Evolutionary conservation across 2,888 invertebrate genomes (phyloP).

Genomic region (Cerastis rubricosa): DNA sequence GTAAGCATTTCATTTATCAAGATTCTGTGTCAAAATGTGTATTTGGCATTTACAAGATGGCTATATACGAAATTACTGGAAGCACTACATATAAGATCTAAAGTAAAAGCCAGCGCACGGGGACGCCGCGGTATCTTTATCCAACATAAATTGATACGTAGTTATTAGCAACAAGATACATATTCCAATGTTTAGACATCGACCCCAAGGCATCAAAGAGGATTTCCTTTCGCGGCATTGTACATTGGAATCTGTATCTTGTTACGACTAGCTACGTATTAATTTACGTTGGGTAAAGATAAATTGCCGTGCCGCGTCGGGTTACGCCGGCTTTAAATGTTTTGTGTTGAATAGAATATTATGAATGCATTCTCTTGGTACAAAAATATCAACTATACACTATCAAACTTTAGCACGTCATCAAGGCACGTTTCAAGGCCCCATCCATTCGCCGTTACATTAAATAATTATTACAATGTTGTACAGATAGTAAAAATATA

Average conservation of each 20-base stretch:
- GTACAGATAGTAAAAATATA: constrained; percentile 48
- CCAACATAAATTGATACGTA: not conserved
- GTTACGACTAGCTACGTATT: not conserved
- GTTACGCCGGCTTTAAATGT: constrained; percentile 32
- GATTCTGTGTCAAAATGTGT: constrained; percentile 67
- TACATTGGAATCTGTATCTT: not conserved
- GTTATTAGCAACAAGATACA: not conserved
- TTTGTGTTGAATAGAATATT: constrained; percentile 60
- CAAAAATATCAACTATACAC: constrained; percentile 70
- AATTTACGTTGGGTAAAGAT: not conserved
- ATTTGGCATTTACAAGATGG: constrained; percentile 79
- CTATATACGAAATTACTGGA: constrained; percentile 76
- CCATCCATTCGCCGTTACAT: constrained; percentile 36
- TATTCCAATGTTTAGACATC: not conserved
- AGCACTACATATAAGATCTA: constrained; percentile 78
- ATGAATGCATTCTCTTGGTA: constrained; percentile 69
- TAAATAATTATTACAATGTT: constrained; percentile 50
- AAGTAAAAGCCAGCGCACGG: constrained; percentile 23
- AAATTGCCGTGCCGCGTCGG: not conserved
- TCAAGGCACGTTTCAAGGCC: constrained; percentile 67
- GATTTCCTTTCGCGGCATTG: not conserved
- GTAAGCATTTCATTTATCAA: constrained; percentile 67
- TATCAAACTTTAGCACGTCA: constrained; percentile 46
- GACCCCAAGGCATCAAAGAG: not conserved
- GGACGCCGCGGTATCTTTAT: not conserved